Evolutionary conservation across 2,113 vertebrate genomes (phyloP).

Genomic region (Neoarius graeffei): DNA sequence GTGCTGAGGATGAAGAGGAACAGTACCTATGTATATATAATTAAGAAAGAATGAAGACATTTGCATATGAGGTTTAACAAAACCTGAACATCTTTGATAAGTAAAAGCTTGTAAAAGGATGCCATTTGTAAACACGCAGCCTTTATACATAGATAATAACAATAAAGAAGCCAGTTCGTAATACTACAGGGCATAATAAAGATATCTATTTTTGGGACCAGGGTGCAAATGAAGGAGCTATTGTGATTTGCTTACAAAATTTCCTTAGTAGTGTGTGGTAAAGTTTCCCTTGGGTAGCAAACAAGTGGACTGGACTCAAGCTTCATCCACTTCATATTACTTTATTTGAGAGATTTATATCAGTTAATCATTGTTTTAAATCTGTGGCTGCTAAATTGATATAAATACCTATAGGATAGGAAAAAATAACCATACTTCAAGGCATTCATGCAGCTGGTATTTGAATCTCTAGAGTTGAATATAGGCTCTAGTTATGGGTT

Average conservation of each 20-base stretch:
- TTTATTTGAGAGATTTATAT: neutral
- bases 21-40: constrained; percentile 18
- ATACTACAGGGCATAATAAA: neutral
- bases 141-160: neutral
- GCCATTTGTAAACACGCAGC: neutral
- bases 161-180: neutral
- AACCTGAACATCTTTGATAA: neutral
- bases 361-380: neutral
- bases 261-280: neutral
- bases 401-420: neutral
- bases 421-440: neutral
- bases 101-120: neutral
- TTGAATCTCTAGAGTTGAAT: neutral
- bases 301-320: neutral
- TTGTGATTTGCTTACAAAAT: neutral
- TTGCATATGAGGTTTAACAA: neutral
- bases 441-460: neutral
- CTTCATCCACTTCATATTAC: neutral
- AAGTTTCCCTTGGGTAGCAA: neutral
- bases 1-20: constrained; percentile 25
- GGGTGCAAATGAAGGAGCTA: neutral
- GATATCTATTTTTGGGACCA: neutral
- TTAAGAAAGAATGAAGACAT: neutral
- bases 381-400: neutral
- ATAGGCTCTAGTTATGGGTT: neutral